Conservation (phyloP, 2,113 vertebrate species). For the Toxostoma redivivum region DNA sequence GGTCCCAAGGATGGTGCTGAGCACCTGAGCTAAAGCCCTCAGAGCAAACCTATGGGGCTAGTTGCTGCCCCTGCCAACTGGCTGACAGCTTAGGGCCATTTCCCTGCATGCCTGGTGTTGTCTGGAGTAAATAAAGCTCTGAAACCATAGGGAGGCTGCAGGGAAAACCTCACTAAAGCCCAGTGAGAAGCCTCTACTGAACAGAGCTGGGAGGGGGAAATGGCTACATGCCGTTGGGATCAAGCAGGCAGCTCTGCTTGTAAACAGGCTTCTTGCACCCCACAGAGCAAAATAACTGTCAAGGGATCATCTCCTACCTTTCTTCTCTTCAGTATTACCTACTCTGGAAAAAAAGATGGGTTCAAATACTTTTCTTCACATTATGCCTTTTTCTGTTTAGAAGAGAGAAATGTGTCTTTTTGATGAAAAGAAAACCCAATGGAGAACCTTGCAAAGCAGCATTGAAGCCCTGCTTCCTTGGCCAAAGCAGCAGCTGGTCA, state of each 20-base stretch:
- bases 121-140: neutral
- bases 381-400: neutral
- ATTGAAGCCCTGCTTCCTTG: rapidly evolving
- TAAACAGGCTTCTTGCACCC: neutral
- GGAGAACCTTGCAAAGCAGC: neutral
- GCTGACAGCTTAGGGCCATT: neutral
- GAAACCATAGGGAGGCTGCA: neutral
- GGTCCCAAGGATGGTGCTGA: neutral
- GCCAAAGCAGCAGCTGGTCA: neutral
- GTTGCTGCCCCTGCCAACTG: neutral
- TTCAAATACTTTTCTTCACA: neutral
- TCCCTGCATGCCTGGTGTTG: neutral
- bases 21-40: neutral
- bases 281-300: neutral
- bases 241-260: neutral
- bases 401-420: neutral
- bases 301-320: neutral
- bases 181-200: neutral
- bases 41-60: neutral
- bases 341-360: neutral
- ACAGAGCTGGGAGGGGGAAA: neutral
- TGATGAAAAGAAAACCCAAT: neutral
- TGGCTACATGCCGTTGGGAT: neutral
- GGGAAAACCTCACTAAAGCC: neutral
- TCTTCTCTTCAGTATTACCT: neutral